phyloP scores from a whole-genome alignment of 1,140 invertebrate species.

The Heliothis subflexa region DNA sequence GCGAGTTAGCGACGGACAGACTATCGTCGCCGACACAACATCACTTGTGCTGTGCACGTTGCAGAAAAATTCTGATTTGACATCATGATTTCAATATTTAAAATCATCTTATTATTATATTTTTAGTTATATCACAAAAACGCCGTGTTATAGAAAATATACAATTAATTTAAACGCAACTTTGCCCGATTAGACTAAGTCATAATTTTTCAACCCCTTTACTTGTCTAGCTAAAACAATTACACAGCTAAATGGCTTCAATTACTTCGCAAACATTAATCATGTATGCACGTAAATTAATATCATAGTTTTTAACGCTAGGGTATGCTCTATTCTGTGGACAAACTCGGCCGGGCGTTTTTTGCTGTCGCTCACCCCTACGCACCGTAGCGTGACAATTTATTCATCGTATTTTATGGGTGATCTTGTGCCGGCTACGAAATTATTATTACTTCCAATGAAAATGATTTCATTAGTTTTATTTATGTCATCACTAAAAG shows the following conservation, averaged over 20 bases:
- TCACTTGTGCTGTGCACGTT: not conserved
- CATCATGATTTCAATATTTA: too few relatives aligned
- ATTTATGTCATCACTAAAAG: not conserved
- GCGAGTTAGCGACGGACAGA: constrained; percentile 30
- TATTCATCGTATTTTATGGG: constrained; percentile 19
- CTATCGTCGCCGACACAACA: constrained; percentile 10
- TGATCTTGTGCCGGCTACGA: constrained; percentile 19
- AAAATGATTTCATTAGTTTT: constrained; percentile 15
- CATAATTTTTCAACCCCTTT: constrained; percentile 16
- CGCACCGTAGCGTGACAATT: constrained; percentile 27
- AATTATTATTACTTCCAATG: constrained; percentile 6
- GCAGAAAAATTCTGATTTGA: constrained; percentile 25
- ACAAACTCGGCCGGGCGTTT: not conserved
- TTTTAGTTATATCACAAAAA: not conserved
- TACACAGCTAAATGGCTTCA: not conserved
- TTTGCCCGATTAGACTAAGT: not conserved
- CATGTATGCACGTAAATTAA: not conserved
- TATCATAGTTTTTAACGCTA: constrained; percentile 1
- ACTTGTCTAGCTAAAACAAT: not conserved
- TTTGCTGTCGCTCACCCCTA: constrained; percentile 27
- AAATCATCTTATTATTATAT: not conserved
- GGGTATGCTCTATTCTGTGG: constrained; percentile 1
- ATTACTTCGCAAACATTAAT: constrained; percentile 13
- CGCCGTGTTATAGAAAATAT: not conserved
- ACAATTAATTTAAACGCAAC: not conserved